Evolutionary conservation across 2,797 vertebrate species (phyloP), one percentile per base, ranked within the genome.

Genomic region (Hypotaenidia okinawae): DNA sequence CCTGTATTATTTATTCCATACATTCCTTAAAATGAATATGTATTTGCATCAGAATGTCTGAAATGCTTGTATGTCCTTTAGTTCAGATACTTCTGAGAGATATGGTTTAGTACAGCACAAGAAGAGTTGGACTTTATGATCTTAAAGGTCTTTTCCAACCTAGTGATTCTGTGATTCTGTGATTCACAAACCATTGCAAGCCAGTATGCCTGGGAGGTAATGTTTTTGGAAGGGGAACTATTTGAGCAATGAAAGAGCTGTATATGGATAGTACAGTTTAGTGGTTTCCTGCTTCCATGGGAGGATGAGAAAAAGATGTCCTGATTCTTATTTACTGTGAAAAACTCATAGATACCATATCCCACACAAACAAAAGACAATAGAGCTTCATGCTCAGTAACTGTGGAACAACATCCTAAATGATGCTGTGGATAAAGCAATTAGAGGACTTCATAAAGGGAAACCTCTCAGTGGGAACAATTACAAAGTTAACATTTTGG

Each of bases 151-250:
- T 45, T 45, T 45, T 45, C 43, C 43, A 45, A 45, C 18, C 43
- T 45, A 10, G 43, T 45, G 43, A 45, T 45, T 45, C 43, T 45
- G 43, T 45, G 43, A 35, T 73, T 84, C 30, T 43, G 41, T 43
- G 43, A n/a, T 73, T 87, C 30, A 12, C 16, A 82, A 79, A 11
- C 21, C 2, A 5, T 51, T 8, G 21, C 32, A 82, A 62, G 19
- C 13, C 43, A n/a, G 7, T 24, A 32, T 0, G 0, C 49, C 49
- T 73, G 33, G 11, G 28, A 77, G 13, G 27, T 1, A 0, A 5
- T 0, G 1, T 52, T 77, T 89, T 87, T 30, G 27, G 52, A 33
- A 79, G 4, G 7, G 5, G 3, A 0, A 3, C 25, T 63, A 2
- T 76, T 84, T 67, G 28, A 51, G 6, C 7, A 74, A 27, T 0